Conservation (phyloP, 2,888 invertebrate genomes). For the Coelinius sp. region DNA sequence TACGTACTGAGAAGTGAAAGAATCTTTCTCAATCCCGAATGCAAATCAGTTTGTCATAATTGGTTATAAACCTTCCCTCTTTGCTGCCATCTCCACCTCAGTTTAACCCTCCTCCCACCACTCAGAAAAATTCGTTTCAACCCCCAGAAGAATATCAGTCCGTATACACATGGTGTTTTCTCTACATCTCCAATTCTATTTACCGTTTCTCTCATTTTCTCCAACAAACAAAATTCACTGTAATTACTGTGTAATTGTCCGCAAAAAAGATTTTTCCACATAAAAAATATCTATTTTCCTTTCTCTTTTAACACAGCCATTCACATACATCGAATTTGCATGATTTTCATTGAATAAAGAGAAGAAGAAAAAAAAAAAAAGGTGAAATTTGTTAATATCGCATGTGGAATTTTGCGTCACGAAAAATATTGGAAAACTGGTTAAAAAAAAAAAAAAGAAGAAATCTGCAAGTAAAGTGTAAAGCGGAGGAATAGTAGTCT, state of each 20-base stretch:
- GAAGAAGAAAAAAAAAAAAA: no score
- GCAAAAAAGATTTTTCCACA: conserved; percentile 3
- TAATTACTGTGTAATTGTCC: conserved; percentile 24
- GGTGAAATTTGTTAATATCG: conserved; percentile 16
- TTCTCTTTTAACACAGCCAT: neutral
- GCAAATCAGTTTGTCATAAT: conserved; percentile 53
- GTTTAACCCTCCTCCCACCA: conserved; percentile 48
- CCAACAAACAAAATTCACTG: neutral
- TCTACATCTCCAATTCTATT: conserved; percentile 41
- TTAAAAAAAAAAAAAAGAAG: neutral
- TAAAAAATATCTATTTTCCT: neutral
- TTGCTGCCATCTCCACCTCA: conserved; percentile 29
- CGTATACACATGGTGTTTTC: conserved; percentile 42
- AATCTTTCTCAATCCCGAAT: conserved; percentile 56
- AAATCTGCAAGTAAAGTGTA: conserved; percentile 18
- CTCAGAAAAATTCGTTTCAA: conserved; percentile 50
- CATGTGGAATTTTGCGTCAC: neutral
- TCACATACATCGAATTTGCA: conserved; percentile 26
- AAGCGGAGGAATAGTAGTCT: conserved; percentile 2
- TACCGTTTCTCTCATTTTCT: neutral
- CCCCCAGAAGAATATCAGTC: conserved; percentile 47
- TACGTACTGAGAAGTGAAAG: conserved; percentile 52
- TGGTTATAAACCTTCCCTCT: conserved; percentile 32
- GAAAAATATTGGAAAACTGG: conserved; percentile 9
- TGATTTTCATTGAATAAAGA: conserved; percentile 13